phyloP scores from a whole-genome alignment of 2,113 vertebrate genomes.

The Lagopus leucura region DNA sequence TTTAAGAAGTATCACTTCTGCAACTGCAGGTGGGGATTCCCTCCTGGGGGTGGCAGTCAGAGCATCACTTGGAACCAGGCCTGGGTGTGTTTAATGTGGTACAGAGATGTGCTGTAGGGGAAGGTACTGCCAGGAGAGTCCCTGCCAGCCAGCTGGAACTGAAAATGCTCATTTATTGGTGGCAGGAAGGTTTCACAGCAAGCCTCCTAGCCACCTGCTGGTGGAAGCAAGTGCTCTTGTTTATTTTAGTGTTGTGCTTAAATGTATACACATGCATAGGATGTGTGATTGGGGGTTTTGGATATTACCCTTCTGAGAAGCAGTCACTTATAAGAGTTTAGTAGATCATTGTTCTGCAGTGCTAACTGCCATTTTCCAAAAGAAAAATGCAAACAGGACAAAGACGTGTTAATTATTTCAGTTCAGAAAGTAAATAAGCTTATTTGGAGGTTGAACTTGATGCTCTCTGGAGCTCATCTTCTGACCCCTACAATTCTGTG shows the following conservation, averaged over 20 bases:
- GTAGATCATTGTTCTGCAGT: neutral
- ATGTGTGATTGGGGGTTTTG: constrained; percentile 2
- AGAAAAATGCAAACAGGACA: neutral
- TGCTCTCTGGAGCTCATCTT: too few relatives aligned
- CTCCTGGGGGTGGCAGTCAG: constrained; percentile 37
- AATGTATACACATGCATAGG: neutral
- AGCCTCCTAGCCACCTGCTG: neutral
- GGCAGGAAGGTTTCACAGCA: neutral
- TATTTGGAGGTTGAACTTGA: neutral
- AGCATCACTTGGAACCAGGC: neutral
- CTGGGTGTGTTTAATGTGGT: neutral
- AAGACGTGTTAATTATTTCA: neutral
- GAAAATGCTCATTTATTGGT: neutral
- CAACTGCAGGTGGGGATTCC: neutral
- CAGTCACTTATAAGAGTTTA: constrained; percentile 2
- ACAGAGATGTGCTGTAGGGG: neutral
- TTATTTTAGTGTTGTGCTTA: neutral
- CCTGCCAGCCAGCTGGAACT: neutral
- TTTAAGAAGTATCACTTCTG: neutral
- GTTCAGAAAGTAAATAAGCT: neutral
- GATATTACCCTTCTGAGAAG: constrained; percentile 13
- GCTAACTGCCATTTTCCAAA: neutral
- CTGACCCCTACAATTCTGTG: too few relatives aligned
- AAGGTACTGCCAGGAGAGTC: accelerated
- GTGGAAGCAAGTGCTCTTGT: neutral